phyloP scores from a whole-genome alignment of 37 sponge, comb jelly and placozoan genomes.

The Dysidea cf. avara region DNA sequence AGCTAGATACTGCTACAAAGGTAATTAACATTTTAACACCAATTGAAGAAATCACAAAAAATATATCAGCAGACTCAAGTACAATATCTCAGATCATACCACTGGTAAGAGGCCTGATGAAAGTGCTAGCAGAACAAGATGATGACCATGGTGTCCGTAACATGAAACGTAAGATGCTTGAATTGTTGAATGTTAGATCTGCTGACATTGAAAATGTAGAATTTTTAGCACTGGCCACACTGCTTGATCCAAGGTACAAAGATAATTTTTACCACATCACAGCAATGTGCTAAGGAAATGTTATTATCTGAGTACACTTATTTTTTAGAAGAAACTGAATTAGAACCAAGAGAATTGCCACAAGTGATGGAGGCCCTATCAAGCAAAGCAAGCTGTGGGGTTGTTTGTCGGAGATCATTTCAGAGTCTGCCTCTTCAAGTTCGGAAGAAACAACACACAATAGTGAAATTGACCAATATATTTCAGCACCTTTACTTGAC shows the following conservation, averaged over 20 bases:
- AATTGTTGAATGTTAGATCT: constrained; percentile 3
- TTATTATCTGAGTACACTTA: too few relatives aligned
- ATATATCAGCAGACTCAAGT: constrained; percentile 3
- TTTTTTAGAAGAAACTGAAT: too few relatives aligned
- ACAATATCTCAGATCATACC: not conserved
- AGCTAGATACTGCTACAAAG: not conserved
- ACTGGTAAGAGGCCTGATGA: constrained; percentile 1
- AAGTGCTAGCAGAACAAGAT: not conserved
- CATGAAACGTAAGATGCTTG: constrained; percentile 14
- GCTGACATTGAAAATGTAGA: constrained; percentile 6
- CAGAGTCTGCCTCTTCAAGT: too few relatives aligned
- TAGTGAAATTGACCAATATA: too few relatives aligned
- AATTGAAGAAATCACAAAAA: constrained; percentile 16
- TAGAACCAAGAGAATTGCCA: too few relatives aligned
- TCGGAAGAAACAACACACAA: too few relatives aligned
- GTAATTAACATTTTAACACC: not conserved
- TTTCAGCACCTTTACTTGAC: too few relatives aligned
- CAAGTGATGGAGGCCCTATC: too few relatives aligned
- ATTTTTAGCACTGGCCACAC: not conserved
- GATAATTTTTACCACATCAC: constrained; percentile 31
- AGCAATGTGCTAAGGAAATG: too few relatives aligned
- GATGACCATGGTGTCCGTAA: constrained; percentile 14
- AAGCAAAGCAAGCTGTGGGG: too few relatives aligned
- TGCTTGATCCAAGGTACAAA: constrained; percentile 17
- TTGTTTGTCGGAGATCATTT: too few relatives aligned